These are phyloP conservation scores for Girardinichthys multiradiatus DNA, from an alignment of 2,113 vertebrate genomes.

Conservation along the genomic window DNA sequence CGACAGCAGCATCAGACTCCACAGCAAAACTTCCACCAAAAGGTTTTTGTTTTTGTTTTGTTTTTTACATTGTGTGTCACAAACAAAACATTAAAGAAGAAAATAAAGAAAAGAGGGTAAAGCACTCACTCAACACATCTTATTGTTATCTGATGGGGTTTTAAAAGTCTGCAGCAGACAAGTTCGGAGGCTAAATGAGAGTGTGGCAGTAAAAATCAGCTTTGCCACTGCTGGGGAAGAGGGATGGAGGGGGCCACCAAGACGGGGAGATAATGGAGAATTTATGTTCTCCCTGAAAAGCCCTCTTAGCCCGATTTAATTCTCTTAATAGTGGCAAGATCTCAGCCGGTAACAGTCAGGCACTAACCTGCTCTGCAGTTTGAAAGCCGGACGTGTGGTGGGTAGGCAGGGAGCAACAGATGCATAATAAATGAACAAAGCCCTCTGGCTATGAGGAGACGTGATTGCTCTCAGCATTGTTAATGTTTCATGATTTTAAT, in stretches of 20 bases:
- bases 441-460: conserved; percentile 58
- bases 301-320: conserved; percentile 73
- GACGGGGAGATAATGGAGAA: conserved; percentile 75
- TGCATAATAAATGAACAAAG: conserved; percentile 72
- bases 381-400: conserved; percentile 46
- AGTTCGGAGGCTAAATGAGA: conserved; percentile 37
- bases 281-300: conserved; percentile 71
- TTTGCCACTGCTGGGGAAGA: conserved; percentile 50
- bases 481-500: conserved; percentile 78
- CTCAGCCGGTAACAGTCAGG: conserved; percentile 57
- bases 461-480: conserved; percentile 69
- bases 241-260: conserved; percentile 59
- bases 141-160: conserved; percentile 44
- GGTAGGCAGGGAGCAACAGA: conserved; percentile 47
- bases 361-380: conserved; percentile 59
- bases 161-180: conserved; percentile 51
- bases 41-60: conserved; percentile 39
- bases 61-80: conserved; percentile 37
- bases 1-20: conserved; percentile 35
- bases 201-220: conserved; percentile 47
- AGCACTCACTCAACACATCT: conserved; percentile 35
- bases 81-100: conserved; percentile 53
- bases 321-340: conserved; percentile 70
- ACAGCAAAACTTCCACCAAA: conserved; percentile 39
- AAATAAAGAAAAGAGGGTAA: conserved; percentile 13